Percentiles rank a stretch among this genome's conserved stretches.
Evolutionary conservation across 2,888 invertebrate genomes (phyloP).

Genomic region (Agriopis leucophaearia): DNA sequence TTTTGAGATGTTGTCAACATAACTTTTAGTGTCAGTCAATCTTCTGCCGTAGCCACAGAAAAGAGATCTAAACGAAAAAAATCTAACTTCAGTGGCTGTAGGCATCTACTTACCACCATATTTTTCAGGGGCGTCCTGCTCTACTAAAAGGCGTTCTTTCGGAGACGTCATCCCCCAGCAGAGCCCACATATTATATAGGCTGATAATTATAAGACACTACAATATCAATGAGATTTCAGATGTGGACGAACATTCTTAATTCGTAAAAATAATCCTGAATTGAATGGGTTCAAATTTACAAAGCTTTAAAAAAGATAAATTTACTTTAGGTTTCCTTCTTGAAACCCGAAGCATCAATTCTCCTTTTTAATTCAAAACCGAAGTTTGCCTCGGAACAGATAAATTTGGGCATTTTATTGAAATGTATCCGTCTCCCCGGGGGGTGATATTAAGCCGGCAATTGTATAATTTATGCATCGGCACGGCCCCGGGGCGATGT

Average conservation of each 20-base stretch:
- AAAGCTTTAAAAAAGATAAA: background rate
- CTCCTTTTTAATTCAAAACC: constrained; percentile 34
- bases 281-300: background rate
- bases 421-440: constrained; percentile 62
- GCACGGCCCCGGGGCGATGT: constrained; percentile 59
- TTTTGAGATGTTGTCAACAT: too few relatives aligned
- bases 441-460: constrained; percentile 67
- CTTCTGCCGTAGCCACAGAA: too few relatives aligned
- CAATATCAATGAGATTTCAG: too few relatives aligned
- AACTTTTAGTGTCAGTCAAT: too few relatives aligned
- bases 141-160: background rate
- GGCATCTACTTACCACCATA: too few relatives aligned
- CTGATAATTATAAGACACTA: too few relatives aligned
- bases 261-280: too few relatives aligned
- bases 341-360: constrained; percentile 18
- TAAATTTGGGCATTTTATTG: constrained; percentile 66
- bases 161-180: background rate
- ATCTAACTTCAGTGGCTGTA: too few relatives aligned
- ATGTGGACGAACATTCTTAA: too few relatives aligned
- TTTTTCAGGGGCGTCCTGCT: background rate
- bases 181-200: too few relatives aligned
- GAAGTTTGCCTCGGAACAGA: constrained; percentile 44
- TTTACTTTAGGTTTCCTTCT: constrained; percentile 9
- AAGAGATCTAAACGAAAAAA: too few relatives aligned
- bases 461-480: constrained; percentile 77